phyloP scores from a whole-genome alignment of 2,888 invertebrate species.

The Neoscelio sp. region DNA sequence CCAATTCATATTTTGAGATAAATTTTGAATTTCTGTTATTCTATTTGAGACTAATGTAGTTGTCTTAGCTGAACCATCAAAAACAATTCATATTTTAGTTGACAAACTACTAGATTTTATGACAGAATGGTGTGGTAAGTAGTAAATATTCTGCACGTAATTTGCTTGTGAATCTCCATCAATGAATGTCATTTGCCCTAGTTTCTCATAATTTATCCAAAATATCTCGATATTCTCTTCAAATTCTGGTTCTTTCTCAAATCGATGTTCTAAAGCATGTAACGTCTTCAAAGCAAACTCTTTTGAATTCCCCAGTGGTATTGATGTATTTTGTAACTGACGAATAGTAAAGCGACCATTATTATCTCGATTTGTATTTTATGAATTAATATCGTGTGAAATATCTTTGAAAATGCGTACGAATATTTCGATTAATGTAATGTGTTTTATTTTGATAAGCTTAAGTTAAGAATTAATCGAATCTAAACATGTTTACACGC shows the following conservation, averaged over 20 bases:
- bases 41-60: too few species aligned
- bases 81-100: slow-evolving; percentile 9
- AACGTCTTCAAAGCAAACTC: neutral
- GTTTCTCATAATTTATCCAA: slow-evolving; percentile 6
- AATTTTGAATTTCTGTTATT: too few species aligned
- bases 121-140: slow-evolving; percentile 10
- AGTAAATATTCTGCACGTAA: neutral
- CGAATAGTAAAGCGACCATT: slow-evolving; percentile 3
- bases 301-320: slow-evolving; percentile 4
- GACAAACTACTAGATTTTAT: slow-evolving; percentile 10
- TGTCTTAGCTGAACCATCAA: slow-evolving; percentile 7
- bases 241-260: neutral
- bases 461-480: too few species aligned
- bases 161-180: neutral
- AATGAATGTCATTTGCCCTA: slow-evolving; percentile 13
- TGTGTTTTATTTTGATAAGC: too few species aligned
- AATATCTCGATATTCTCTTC: neutral
- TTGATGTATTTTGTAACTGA: neutral
- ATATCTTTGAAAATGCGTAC: too few species aligned
- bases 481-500: too few species aligned
- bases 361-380: neutral
- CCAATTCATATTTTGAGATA: too few species aligned
- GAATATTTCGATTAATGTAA: too few species aligned
- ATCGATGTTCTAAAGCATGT: neutral
- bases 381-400: too few species aligned